phyloP scores from a whole-genome alignment of 2,888 invertebrate genomes.

The Agrochola lychnidis region DNA sequence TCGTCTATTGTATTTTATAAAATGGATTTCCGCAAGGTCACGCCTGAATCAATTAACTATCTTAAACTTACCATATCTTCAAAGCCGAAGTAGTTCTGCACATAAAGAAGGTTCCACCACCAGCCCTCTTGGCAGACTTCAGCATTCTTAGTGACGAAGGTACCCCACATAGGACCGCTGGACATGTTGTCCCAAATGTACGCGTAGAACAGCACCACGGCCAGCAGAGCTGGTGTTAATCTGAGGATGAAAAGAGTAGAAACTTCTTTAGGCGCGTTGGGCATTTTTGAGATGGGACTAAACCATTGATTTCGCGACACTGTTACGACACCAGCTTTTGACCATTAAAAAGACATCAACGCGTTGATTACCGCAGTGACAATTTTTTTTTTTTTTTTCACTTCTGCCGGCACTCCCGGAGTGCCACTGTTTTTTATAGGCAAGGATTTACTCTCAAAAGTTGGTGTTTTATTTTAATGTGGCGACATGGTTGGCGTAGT shows the following conservation, averaged over 20 bases:
- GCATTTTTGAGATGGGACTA: too few relatives aligned
- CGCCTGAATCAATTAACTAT: too few relatives aligned
- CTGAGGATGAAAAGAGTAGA: conserved; percentile 78
- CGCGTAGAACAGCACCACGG: conserved; percentile 92
- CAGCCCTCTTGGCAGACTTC: conserved; percentile 92
- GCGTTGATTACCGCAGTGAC: too few relatives aligned
- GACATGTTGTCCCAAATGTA: conserved; percentile 92
- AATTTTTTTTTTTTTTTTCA: too few relatives aligned
- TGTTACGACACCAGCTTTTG: too few relatives aligned
- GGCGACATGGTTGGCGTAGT: background rate
- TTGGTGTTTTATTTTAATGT: background rate
- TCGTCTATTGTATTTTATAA: too few relatives aligned
- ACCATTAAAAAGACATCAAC: too few relatives aligned
- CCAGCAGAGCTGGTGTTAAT: conserved; percentile 92
- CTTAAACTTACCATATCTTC: conserved; percentile 91
- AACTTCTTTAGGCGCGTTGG: too few relatives aligned
- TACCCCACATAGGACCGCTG: conserved; percentile 93
- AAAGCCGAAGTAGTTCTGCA: conserved; percentile 93
- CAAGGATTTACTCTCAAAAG: background rate
- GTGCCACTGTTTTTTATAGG: too few relatives aligned
- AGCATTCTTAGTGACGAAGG: conserved; percentile 91
- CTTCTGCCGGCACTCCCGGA: too few relatives aligned
- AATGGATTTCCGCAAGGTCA: too few relatives aligned
- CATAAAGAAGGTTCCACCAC: conserved; percentile 93
- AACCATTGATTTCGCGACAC: too few relatives aligned